These are phyloP conservation scores for Pandion haliaetus DNA, from an alignment of 2,113 vertebrate genomes.

Conservation along the genomic window DNA sequence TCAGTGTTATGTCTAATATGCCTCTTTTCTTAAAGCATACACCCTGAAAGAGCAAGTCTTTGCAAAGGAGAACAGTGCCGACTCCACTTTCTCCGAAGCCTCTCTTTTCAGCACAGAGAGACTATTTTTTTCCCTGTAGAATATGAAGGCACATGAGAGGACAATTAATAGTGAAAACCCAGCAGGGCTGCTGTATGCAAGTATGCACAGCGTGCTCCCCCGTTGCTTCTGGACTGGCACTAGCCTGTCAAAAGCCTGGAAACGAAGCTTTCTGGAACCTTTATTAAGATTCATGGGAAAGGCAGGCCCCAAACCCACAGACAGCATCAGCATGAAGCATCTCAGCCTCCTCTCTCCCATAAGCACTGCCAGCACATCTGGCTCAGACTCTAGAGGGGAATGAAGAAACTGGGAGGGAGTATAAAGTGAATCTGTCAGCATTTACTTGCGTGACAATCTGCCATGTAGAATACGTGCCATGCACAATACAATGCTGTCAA, in stretches of 20 bases:
- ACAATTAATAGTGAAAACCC: conserved; percentile 42
- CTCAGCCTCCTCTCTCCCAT: not conserved
- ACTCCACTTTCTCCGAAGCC: not conserved
- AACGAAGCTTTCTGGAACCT: conserved; percentile 41
- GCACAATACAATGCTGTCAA: not conserved
- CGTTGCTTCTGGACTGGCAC: conserved; percentile 30
- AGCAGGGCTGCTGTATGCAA: conserved; percentile 19
- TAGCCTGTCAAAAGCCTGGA: not conserved
- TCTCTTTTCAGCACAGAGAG: not conserved
- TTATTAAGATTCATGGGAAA: conserved; percentile 52
- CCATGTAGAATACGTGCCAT: not conserved
- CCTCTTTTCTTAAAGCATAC: not conserved
- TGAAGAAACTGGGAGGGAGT: not conserved
- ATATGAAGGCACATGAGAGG: conserved; percentile 5
- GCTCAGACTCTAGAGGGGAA: conserved; percentile 8
- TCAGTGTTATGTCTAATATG: not conserved
- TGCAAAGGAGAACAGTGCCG: not conserved
- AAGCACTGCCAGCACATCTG: conserved; percentile 55
- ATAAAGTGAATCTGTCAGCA: conserved; percentile 41
- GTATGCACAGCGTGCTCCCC: conserved; percentile 8
- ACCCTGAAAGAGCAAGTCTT: not conserved
- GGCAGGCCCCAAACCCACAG: conserved; percentile 28
- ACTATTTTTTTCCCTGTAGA: not conserved
- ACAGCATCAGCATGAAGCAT: conserved; percentile 16
- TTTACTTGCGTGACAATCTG: conserved; percentile 39